Percentiles rank a stretch among this genome's conserved stretches.
phyloP scores from a whole-genome alignment of 1,140 invertebrate genomes.

The Drosophila tristis region DNA sequence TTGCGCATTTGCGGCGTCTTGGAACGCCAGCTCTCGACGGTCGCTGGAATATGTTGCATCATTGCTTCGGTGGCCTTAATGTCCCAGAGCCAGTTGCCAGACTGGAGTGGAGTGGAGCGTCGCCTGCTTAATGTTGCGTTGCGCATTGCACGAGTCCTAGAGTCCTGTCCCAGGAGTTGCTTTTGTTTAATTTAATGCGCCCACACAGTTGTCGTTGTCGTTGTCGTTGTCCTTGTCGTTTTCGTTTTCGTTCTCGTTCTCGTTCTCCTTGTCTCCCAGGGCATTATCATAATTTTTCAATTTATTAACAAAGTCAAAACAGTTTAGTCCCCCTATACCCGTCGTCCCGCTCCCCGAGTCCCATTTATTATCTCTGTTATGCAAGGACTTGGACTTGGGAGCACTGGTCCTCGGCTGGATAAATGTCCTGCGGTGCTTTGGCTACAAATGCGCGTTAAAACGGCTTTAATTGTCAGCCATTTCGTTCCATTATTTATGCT shows the following conservation, averaged over 20 bases:
- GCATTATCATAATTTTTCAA: conserved; percentile 82
- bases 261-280: conserved; percentile 9
- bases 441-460: conserved; percentile 71
- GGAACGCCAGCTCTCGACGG: conserved; percentile 42
- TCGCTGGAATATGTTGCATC: conserved; percentile 75
- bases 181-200: conserved; percentile 74
- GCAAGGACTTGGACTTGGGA: conserved; percentile 42
- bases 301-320: conserved; percentile 83
- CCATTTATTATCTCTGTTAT: conserved; percentile 76
- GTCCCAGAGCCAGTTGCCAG: conserved; percentile 52
- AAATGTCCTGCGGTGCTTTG: conserved; percentile 64
- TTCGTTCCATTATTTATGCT: conserved; percentile 72
- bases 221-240: too few relatives aligned
- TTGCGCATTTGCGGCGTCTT: conserved; percentile 80
- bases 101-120: conserved; percentile 48
- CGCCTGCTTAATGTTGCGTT: conserved; percentile 81
- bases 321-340: conserved; percentile 57
- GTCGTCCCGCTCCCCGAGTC: conserved; percentile 6
- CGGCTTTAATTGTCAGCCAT: conserved; percentile 72
- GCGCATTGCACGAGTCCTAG: conserved; percentile 67
- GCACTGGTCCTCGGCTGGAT: conserved; percentile 31
- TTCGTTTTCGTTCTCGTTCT: conserved; percentile 18
- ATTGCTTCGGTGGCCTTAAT: conserved; percentile 76
- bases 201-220: conserved; percentile 57
- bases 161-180: conserved; percentile 43